Percentiles rank a stretch among this genome's conserved stretches.
phyloP scores from a whole-genome alignment of 1,140 invertebrate species.

The silkworm (Bombyx mori) region DNA sequence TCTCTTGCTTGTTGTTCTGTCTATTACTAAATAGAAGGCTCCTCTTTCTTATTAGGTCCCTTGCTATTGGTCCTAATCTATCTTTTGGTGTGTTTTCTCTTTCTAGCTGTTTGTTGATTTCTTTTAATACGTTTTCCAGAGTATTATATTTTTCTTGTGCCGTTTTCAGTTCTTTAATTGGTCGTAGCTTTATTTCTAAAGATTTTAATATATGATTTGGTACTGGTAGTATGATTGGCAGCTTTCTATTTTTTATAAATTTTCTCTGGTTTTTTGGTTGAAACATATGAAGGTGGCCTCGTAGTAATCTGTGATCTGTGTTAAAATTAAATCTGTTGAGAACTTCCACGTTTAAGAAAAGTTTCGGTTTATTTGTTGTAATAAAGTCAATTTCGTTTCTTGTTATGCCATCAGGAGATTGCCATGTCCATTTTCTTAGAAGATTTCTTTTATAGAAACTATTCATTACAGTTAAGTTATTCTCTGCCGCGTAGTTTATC shows the following conservation, averaged over 20 bases:
- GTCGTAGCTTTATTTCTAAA: constrained; percentile 10
- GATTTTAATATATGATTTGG: constrained; percentile 12
- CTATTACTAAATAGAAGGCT: constrained; percentile 12
- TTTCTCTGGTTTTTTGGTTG: constrained; percentile 19
- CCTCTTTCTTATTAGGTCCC: constrained; percentile 17
- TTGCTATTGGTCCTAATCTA: constrained; percentile 19
- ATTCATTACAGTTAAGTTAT: constrained; percentile 24
- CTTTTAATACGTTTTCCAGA: constrained; percentile 18
- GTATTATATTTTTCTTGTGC: constrained; percentile 17
- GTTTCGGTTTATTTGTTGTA: constrained; percentile 26
- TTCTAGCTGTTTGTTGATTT: constrained; percentile 7
- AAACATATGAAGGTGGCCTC: constrained; percentile 15
- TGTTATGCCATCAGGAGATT: too few species aligned
- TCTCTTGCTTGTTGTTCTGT: constrained; percentile 14
- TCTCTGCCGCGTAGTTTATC: constrained; percentile 11
- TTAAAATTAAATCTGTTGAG: constrained; percentile 26
- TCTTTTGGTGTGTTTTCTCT: constrained; percentile 12
- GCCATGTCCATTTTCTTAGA: too few species aligned
- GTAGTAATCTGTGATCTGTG: constrained; percentile 28
- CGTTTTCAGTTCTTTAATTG: neutral
- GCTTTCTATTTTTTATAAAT: constrained; percentile 13
- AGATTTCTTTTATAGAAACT: too few species aligned
- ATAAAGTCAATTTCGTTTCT: constrained; percentile 36
- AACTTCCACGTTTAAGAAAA: constrained; percentile 24
- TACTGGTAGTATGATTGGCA: constrained; percentile 11